A percentile compares a stretch with the other conserved stretches of the same genome.
These are phyloP conservation scores for Notospermus geniculatus DNA, from an alignment of 1,140 invertebrate species.

Conservation along the genomic window DNA sequence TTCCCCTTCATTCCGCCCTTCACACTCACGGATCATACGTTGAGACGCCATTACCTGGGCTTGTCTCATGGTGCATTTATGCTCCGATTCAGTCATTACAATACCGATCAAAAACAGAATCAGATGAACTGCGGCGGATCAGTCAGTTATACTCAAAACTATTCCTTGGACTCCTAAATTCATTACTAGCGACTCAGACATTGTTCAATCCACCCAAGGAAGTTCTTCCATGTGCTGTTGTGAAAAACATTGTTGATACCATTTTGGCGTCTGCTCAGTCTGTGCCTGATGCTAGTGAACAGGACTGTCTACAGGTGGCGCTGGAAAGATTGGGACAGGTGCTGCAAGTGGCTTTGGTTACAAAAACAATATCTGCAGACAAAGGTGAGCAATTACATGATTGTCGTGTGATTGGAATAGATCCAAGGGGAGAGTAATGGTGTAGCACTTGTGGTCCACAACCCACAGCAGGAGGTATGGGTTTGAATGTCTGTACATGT, in stretches of 20 bases:
- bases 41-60: neutral
- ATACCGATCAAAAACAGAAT: neutral
- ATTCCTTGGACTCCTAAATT: neutral
- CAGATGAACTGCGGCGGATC: neutral
- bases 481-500: neutral
- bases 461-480: neutral
- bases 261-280: neutral
- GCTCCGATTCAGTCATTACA: neutral
- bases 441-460: neutral
- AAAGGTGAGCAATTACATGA: neutral
- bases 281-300: neutral
- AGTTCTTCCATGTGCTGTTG: neutral
- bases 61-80: conserved; percentile 4
- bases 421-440: neutral
- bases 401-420: neutral
- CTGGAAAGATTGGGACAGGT: neutral
- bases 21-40: neutral
- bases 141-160: conserved; percentile 7
- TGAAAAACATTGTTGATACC: neutral
- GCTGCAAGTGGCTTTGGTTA: conserved; percentile 1
- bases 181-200: neutral
- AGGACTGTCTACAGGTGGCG: neutral
- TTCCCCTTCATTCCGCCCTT: neutral
- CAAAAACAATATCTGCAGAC: neutral
- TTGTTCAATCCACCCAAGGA: neutral